Evolutionary conservation across 2,888 invertebrate species (phyloP).

Genomic region (Sarcophaga caerulescens): DNA sequence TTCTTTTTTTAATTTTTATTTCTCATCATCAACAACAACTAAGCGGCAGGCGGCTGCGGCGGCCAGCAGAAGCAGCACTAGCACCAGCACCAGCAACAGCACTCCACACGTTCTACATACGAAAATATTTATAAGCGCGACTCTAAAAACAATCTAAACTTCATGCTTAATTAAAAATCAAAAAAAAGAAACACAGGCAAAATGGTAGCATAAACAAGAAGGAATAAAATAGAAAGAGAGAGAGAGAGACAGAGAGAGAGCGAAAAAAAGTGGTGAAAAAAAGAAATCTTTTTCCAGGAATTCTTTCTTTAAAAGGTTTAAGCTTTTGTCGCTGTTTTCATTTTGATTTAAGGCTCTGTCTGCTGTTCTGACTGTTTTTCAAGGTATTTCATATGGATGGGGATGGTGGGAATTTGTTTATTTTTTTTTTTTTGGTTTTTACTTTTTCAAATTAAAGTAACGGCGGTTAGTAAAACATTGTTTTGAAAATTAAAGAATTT

Average conservation of each 20-base stretch:
- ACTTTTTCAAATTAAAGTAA: slow-evolving; percentile 47
- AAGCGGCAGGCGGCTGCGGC: not conserved
- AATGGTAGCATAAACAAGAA: slow-evolving; percentile 17
- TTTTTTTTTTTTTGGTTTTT: slow-evolving; percentile 48
- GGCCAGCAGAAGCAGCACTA: too few relatives aligned
- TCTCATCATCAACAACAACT: slow-evolving; percentile 20
- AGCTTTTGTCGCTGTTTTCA: slow-evolving; percentile 24
- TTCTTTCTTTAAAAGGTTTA: slow-evolving; percentile 33
- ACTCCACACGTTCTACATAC: slow-evolving; percentile 1
- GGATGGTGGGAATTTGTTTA: slow-evolving; percentile 10
- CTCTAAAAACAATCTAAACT: slow-evolving; percentile 65
- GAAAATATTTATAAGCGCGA: not conserved
- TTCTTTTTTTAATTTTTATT: slow-evolving; percentile 2
- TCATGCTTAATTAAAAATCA: slow-evolving; percentile 64
- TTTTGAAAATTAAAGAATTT: slow-evolving; percentile 33
- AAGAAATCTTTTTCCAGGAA: slow-evolving; percentile 61
- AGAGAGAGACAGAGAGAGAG: slow-evolving; percentile 7
- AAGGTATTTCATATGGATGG: not conserved
- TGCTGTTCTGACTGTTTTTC: not conserved
- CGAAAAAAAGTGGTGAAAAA: slow-evolving; percentile 51
- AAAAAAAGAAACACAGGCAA: slow-evolving; percentile 6
- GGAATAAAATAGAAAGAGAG: slow-evolving; percentile 2
- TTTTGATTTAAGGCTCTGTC: not conserved
- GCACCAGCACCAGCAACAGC: too few relatives aligned
- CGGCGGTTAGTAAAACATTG: slow-evolving; percentile 58